A percentile compares a stretch with the other conserved stretches of the same genome.
Evolutionary conservation across 2,113 vertebrate species (phyloP).

Genomic region (Catharus fuscescens): DNA sequence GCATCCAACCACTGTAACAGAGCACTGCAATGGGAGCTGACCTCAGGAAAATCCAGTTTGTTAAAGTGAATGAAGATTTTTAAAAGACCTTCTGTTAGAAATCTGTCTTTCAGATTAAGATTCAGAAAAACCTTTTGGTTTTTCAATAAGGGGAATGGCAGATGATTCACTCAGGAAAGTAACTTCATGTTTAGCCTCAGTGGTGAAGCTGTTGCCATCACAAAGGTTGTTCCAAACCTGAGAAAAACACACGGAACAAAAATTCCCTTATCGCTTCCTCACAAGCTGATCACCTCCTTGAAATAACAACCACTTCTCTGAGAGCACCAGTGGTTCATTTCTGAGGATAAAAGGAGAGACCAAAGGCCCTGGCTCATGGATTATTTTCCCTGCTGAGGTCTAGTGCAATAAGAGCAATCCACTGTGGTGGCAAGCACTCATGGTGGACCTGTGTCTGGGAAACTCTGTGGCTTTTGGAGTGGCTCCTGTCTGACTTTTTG

Average conservation of each 20-base stretch:
- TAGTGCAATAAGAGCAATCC: background rate
- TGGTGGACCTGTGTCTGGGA: background rate
- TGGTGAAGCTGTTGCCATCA: background rate
- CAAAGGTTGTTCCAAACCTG: background rate
- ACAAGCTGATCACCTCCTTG: background rate
- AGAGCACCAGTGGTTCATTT: background rate
- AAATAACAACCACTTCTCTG: conserved; percentile 1
- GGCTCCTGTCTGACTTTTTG: background rate
- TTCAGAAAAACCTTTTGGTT: background rate
- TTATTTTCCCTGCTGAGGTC: background rate
- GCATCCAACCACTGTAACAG: background rate
- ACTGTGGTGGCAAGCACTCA: fast-evolving
- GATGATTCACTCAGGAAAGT: background rate
- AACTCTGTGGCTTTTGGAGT: background rate
- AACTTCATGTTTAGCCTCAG: background rate
- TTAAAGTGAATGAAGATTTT: background rate
- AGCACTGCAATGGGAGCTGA: background rate
- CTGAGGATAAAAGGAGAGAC: background rate
- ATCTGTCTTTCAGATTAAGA: background rate
- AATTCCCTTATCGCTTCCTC: background rate
- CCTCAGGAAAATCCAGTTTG: background rate
- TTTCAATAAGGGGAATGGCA: background rate
- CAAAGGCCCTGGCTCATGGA: background rate
- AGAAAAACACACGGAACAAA: background rate
- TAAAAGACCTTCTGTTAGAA: background rate